A percentile compares a stretch with the other conserved stretches of the same genome.
Conservation (phyloP, 2,113 vertebrate species). For the Hemichromis elongatus region DNA sequence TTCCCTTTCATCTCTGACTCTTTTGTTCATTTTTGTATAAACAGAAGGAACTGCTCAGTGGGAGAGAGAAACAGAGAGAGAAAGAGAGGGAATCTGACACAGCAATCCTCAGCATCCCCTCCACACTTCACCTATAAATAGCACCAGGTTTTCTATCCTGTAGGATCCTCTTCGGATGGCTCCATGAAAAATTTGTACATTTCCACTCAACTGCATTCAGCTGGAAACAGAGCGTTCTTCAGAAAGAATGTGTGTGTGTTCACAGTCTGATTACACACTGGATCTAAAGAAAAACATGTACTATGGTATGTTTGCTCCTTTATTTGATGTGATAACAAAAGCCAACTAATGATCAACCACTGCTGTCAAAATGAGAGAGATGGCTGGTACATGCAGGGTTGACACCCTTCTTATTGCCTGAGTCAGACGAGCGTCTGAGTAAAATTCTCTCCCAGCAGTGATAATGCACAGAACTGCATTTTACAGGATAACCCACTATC, state of each 20-base stretch:
- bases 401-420: constrained; percentile 9
- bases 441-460: neutral
- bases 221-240: neutral
- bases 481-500: neutral
- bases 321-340: neutral
- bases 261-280: neutral
- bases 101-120: constrained; percentile 62
- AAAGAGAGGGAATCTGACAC: constrained; percentile 51
- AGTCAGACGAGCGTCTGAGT: neutral
- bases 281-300: neutral
- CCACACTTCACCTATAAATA: constrained; percentile 68
- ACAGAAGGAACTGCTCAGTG: neutral
- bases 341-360: neutral
- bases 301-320: neutral
- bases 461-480: neutral
- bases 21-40: neutral
- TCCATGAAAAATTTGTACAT: neutral
- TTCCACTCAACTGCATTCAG: neutral
- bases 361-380: neutral
- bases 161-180: constrained; percentile 15
- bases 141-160: constrained; percentile 46
- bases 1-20: constrained; percentile 20
- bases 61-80: neutral
- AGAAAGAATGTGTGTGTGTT: neutral
- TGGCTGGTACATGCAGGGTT: neutral